phyloP scores from a whole-genome alignment of 92 coral and sea anemone species.

The Pocillopora grandis region DNA sequence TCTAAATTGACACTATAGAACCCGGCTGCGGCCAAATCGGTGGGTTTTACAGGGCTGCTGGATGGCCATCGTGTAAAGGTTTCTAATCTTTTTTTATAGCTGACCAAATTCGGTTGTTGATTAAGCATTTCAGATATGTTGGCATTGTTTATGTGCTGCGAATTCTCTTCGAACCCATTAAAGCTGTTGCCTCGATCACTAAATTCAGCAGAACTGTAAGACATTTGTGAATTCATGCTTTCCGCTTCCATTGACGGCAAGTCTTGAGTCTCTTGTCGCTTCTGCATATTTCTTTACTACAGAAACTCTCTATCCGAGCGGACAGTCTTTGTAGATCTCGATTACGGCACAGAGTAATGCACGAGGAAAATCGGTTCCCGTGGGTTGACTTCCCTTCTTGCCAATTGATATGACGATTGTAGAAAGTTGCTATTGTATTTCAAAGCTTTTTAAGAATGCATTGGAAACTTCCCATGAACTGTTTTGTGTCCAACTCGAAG shows the following conservation, averaged over 20 bases:
- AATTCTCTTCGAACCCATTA: conserved; percentile 29
- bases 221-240: conserved; percentile 5
- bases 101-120: conserved; percentile 74
- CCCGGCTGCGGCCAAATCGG: conserved; percentile 80
- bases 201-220: conserved; percentile 21
- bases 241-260: conserved; percentile 18
- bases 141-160: conserved; percentile 18
- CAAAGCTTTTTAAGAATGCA: neutral
- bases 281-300: neutral
- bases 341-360: neutral
- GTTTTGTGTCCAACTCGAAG: neutral
- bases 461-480: neutral
- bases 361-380: neutral
- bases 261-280: conserved; percentile 4
- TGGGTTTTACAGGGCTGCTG: conserved; percentile 63
- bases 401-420: neutral
- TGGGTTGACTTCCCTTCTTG: neutral
- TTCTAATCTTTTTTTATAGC: conserved; percentile 69
- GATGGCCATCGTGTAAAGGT: conserved; percentile 77
- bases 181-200: conserved; percentile 38
- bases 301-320: neutral
- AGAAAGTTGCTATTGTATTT: neutral
- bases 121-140: conserved; percentile 49
- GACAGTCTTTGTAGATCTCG: neutral
- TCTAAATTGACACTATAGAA: conserved; percentile 72